Conservation (phyloP, 2,888 invertebrate genomes). For the Geophilus truncorum region DNA sequence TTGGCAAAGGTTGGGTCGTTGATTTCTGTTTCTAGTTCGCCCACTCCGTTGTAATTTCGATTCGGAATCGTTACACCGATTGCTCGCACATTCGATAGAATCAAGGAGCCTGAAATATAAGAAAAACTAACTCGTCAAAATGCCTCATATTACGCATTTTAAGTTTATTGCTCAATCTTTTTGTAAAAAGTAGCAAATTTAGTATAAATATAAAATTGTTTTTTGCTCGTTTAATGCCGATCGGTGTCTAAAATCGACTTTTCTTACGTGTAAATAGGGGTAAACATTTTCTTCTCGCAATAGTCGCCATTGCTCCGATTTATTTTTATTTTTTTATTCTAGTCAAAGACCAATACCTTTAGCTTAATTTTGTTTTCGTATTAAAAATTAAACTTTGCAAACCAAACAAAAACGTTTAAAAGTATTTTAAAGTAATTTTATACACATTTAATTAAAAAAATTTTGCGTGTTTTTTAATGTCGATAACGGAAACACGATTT, state of each 20-base stretch:
- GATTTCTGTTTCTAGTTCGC: background rate
- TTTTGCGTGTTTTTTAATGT: too few relatives aligned
- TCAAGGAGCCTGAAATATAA: background rate
- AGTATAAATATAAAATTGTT: background rate
- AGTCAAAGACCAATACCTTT: background rate
- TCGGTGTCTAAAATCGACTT: background rate
- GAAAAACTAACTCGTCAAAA: background rate
- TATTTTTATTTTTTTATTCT: background rate
- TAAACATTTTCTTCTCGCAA: background rate
- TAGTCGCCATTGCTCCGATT: background rate
- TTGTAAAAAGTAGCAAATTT: too few relatives aligned
- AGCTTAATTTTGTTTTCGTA: background rate
- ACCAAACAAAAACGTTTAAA: too few relatives aligned
- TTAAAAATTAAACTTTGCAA: background rate
- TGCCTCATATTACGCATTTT: background rate
- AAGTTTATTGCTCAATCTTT: background rate
- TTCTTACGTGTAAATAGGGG: background rate
- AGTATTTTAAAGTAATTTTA: background rate
- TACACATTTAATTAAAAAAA: too few relatives aligned
- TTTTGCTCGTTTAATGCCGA: background rate
- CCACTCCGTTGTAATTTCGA: constrained; percentile 8
- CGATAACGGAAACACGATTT: too few relatives aligned
- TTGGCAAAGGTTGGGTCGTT: background rate
- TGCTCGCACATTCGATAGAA: background rate
- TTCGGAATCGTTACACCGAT: background rate